Conservation (phyloP, 2,888 invertebrate species). For the Teinopalpus imperialis region DNA sequence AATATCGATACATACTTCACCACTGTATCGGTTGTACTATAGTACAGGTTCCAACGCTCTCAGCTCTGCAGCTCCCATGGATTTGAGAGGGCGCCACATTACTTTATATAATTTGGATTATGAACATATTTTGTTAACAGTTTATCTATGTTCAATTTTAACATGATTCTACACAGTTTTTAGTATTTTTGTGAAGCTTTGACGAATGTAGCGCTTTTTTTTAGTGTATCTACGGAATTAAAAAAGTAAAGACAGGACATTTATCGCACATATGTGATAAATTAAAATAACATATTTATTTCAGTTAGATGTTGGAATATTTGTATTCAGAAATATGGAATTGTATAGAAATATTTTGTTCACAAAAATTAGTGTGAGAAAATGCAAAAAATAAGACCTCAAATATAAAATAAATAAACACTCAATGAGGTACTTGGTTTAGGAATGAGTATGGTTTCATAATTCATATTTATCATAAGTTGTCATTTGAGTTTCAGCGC, state of each 20-base stretch:
- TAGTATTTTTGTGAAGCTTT: conserved; percentile 72
- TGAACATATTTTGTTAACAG: conserved; percentile 74
- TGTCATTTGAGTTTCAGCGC: conserved; percentile 10
- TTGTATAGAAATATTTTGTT: conserved; percentile 13
- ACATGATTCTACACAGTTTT: conserved; percentile 62
- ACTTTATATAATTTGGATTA: conserved; percentile 60
- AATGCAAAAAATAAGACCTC: too few species aligned
- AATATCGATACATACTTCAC: conserved; percentile 44
- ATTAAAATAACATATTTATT: conserved; percentile 34
- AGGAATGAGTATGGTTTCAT: too few species aligned
- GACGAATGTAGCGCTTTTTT: conserved; percentile 51
- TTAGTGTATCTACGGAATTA: conserved; percentile 28
- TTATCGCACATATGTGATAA: conserved; percentile 29
- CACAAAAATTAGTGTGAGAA: too few species aligned
- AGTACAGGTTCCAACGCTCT: conserved; percentile 29
- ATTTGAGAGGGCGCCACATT: conserved; percentile 33
- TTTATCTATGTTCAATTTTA: conserved; percentile 70
- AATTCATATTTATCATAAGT: conserved; percentile 11
- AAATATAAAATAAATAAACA: too few species aligned
- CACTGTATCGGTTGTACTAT: conserved; percentile 45
- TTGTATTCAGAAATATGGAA: conserved; percentile 28
- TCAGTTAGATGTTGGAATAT: conserved; percentile 30
- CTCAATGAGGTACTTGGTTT: too few species aligned
- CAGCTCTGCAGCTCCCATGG: conserved; percentile 30
- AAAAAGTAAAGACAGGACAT: conserved; percentile 19